A percentile compares a stretch with the other conserved stretches of the same genome.
Conservation (phyloP, 2,888 invertebrate species). For the Stenichneumon culpator region DNA sequence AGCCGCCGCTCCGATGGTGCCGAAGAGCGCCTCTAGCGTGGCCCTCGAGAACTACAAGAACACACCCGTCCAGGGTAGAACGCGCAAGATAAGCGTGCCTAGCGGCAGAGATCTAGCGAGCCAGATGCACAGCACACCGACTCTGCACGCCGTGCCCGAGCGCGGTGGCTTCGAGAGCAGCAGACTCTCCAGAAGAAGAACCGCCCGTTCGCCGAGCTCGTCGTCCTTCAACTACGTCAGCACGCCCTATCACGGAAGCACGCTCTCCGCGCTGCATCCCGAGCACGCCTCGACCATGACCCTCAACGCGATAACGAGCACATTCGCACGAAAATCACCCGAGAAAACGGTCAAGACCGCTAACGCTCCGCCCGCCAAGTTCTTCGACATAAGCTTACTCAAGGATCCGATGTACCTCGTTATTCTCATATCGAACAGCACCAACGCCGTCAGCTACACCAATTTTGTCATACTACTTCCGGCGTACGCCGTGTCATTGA, state of each 20-base stretch:
- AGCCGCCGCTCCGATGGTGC: constrained; percentile 78
- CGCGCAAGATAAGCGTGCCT: constrained; percentile 88
- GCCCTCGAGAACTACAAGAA: constrained; percentile 87
- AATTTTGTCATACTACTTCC: constrained; percentile 94
- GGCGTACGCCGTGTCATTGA: constrained; percentile 90
- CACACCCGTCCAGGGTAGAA: constrained; percentile 85
- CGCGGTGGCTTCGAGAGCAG: constrained; percentile 85
- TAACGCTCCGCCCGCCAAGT: constrained; percentile 86
- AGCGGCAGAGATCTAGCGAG: constrained; percentile 85
- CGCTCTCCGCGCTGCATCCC: constrained; percentile 90
- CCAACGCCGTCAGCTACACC: constrained; percentile 94
- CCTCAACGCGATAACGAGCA: constrained; percentile 89
- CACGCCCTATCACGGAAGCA: constrained; percentile 94
- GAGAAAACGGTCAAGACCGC: constrained; percentile 78
- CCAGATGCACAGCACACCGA: constrained; percentile 89
- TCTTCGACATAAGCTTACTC: constrained; percentile 91
- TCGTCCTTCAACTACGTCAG: constrained; percentile 94
- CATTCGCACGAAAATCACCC: constrained; percentile 84
- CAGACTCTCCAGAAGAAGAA: constrained; percentile 74
- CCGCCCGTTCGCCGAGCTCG: constrained; percentile 88
- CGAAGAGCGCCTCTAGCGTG: constrained; percentile 90
- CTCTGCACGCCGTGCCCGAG: constrained; percentile 90
- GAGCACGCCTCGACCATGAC: constrained; percentile 93
- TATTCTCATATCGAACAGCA: constrained; percentile 93
- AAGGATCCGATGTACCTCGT: constrained; percentile 93